Base-by-base conservation (phyloP, 2,888 invertebrate genomes). In the Tetragonisca angustula region DNA sequence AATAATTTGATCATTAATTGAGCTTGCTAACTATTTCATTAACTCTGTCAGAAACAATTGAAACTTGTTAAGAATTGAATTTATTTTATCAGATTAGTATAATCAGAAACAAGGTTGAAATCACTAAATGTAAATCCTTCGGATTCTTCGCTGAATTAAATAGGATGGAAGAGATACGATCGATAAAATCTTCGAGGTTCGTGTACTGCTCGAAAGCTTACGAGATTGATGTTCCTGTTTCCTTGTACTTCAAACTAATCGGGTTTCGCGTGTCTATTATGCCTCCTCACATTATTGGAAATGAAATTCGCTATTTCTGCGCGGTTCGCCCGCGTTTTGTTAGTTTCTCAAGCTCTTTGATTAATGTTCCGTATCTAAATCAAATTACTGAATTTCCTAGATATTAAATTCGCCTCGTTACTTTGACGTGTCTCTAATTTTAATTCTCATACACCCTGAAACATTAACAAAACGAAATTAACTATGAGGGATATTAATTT, bases 141-240 rank as follows among this genome's bases (percentile, higher is more conserved):
- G 6, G 5, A 56, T 56, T 70, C 21, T 36, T 70, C 2, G n/a
- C n/a, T 32, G n/a, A 36, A 70, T 54, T 43, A 43, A 54, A 70
- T 27, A 32, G n/a, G n/a, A n/a, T 50, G 54, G 9, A 67, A 21
- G 4, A 43, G 50, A 21, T 50, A 59, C 36, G 70, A 54, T 76
- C 71, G 71, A 76, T 54, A 43, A 71, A 76, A 62, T 21, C 50
- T 11, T 65, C 17, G 36, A 59, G 62, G 52, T 17, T 69, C 27
- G 49, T 61, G 5, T 21, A 21, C 24, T 32, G 59, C 36, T 65
- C 56, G 59, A 64, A 13, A 68, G 50, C 50, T 54, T 65, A 65
- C 19, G 74, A 65, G 19, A 65, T 65, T 65, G 19, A n/a, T 65
- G 54, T 36, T n/a, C 43, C 36, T 71, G 27, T 64, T 71, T 54